Base-by-base conservation (phyloP, 2,113 vertebrate species). In the Noturus placidus region DNA sequence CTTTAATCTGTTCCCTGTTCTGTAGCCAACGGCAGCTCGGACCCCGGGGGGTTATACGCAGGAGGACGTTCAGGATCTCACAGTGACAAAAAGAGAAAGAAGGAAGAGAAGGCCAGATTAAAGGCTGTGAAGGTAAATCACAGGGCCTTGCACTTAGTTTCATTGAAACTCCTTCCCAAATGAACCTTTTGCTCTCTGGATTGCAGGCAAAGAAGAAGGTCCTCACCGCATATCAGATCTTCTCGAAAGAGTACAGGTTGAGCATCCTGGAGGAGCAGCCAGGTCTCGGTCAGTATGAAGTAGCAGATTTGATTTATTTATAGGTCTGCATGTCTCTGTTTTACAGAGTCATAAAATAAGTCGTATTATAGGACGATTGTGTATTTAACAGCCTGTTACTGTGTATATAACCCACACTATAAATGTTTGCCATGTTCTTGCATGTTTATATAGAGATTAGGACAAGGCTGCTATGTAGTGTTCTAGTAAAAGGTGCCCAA, bases 201-300 rank as follows among this genome's bases (percentile, higher is more conserved):
- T 86, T 30, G 77, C 90, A 98, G 97, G 96, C 97, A 79, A 99
- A 99, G 95, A 99, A 98, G 95, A 99, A 99, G 92, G 98, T 96
- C 67, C 97, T 98, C 92, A 97, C 98, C 27, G 98, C 98, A 0
- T 99, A 99, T 93, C 98, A 99, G 92, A 97, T 99, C 90, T 99
- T 99, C 91, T 99, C 97, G 93, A 99, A 99, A 91, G 98, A 99
- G 88, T 99, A 99, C 92, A 95, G 98, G 59, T 95, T 97, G 76
- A 98, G 94, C 93, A 99, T 99, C 76, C 96, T 98, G 77, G 97
- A 98, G 74, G 98, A 99, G 76, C 97, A 99, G 88, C 98, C 98
- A 2, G 98, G 98, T 85, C 97, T 99, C 85, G 98, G 98, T 99
- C 91, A 93, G 95, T 88, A 15, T 61, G 4, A 35, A 80, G 13